Conservation (phyloP, 2,113 vertebrate genomes). For the Ailurus styani region DNA sequence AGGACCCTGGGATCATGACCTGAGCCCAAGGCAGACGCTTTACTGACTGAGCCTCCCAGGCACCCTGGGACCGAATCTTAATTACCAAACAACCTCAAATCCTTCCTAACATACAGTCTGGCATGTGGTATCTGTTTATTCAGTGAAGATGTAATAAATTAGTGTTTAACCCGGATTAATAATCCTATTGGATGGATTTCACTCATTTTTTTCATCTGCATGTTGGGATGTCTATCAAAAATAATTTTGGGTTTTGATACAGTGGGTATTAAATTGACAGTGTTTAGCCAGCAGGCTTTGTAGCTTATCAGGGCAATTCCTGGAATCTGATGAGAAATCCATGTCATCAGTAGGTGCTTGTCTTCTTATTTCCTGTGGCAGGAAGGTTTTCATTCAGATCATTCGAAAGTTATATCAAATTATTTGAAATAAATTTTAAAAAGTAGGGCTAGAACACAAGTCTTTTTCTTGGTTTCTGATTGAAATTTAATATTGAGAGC, state of each 20-base stretch:
- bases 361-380: constrained; percentile 52
- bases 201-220: constrained; percentile 16
- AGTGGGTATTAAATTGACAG: constrained; percentile 53
- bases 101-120: neutral
- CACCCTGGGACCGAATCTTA: neutral
- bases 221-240: constrained; percentile 45
- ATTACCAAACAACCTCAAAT: neutral
- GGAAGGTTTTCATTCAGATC: constrained; percentile 37
- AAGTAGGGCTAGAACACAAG: neutral
- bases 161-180: neutral
- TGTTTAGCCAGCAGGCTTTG: constrained; percentile 53
- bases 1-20: no score
- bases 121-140: neutral
- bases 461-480: constrained; percentile 38
- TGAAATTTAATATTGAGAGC: constrained; percentile 42
- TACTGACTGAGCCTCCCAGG: no score
- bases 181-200: neutral
- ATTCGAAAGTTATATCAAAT: constrained; percentile 35
- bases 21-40: no score
- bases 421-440: constrained; percentile 61
- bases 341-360: constrained; percentile 45
- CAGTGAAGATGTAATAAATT: neutral
- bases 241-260: constrained; percentile 48
- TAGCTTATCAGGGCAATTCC: constrained; percentile 47
- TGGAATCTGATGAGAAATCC: constrained; percentile 58